Evolutionary conservation across 2,888 invertebrate genomes (phyloP).

Genomic region (Julus scandinavius): DNA sequence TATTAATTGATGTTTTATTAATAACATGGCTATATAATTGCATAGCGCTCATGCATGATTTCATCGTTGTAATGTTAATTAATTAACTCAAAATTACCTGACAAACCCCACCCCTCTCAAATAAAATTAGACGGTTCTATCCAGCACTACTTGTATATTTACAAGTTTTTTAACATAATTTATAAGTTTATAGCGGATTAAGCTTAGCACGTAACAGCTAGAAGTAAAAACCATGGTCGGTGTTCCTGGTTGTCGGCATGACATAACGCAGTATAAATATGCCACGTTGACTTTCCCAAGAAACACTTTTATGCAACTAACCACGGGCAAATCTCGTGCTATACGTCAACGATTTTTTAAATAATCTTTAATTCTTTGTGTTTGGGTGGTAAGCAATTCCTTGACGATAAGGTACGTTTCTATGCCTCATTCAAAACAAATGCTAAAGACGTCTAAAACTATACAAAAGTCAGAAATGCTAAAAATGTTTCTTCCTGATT

Average conservation of each 20-base stretch:
- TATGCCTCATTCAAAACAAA: neutral
- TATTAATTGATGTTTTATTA: too few relatives aligned
- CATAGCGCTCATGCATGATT: neutral
- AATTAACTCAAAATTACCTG: neutral
- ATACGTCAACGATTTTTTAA: neutral
- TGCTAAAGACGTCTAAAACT: neutral
- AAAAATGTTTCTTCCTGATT: neutral
- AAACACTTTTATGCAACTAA: neutral
- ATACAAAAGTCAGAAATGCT: neutral
- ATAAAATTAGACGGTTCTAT: neutral
- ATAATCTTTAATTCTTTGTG: neutral
- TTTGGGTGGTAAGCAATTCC: neutral
- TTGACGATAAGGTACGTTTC: neutral
- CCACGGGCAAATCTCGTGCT: neutral
- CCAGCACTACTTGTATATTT: neutral
- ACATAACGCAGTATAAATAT: neutral
- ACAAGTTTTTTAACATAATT: neutral
- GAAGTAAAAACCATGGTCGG: neutral
- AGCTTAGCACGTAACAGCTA: neutral
- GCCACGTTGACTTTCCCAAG: neutral
- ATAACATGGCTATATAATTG: too few relatives aligned
- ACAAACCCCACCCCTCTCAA: neutral
- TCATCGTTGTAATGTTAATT: neutral
- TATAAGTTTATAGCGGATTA: too few relatives aligned
- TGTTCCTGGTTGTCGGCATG: conserved; percentile 9